Conservation (phyloP, 2,113 vertebrate genomes). For the Pipa parva region DNA sequence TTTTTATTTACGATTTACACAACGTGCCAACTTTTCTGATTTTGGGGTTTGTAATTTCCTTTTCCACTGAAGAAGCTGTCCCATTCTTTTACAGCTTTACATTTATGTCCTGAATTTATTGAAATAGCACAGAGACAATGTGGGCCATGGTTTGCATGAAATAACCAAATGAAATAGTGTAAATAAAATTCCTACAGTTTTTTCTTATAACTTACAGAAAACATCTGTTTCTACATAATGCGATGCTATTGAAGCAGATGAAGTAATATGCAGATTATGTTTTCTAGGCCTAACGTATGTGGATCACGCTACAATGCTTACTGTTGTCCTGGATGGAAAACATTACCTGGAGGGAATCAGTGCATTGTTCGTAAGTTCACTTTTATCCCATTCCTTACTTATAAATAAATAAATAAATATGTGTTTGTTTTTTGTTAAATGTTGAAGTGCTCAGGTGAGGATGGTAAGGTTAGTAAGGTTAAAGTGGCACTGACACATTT, state of each 20-base stretch:
- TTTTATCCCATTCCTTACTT: slow-evolving; percentile 5
- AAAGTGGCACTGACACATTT: too few relatives aligned
- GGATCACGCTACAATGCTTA: slow-evolving; percentile 90
- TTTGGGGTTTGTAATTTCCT: too few relatives aligned
- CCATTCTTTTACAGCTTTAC: too few relatives aligned
- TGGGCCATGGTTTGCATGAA: slow-evolving; percentile 21
- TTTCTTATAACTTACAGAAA: slow-evolving; percentile 20
- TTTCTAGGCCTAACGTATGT: slow-evolving; percentile 88
- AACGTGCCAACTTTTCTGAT: too few relatives aligned
- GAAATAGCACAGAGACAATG: slow-evolving; percentile 33
- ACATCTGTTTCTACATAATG: slow-evolving; percentile 35
- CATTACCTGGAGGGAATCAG: slow-evolving; percentile 94
- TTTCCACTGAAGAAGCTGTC: too few relatives aligned
- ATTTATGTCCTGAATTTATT: slow-evolving; percentile 28
- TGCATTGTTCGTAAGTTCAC: slow-evolving; percentile 96
- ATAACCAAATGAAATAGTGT: too few relatives aligned
- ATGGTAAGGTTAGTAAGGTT: too few relatives aligned
- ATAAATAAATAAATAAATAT: too few relatives aligned
- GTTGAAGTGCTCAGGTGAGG: too few relatives aligned
- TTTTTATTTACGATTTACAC: too few relatives aligned
- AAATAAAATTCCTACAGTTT: background rate
- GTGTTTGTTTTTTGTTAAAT: too few relatives aligned
- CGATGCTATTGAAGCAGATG: slow-evolving; percentile 13
- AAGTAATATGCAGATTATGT: slow-evolving; percentile 32
- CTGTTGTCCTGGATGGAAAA: slow-evolving; percentile 98